These are phyloP conservation scores for Perizoma affinitatum DNA, from an alignment of 2,888 invertebrate species.

Conservation along the genomic window DNA sequence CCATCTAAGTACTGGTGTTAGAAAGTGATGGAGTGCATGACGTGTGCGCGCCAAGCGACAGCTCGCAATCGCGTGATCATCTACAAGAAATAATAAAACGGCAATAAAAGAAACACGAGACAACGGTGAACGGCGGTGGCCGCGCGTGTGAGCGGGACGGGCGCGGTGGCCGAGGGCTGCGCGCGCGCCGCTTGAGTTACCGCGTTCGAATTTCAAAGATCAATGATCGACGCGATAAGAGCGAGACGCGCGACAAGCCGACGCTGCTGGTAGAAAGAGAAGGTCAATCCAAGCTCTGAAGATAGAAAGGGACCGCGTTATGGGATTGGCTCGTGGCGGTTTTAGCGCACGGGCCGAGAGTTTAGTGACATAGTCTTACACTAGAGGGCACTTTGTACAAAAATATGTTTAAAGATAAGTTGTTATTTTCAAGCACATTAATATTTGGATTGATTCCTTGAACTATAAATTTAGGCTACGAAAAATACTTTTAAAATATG, in stretches of 20 bases:
- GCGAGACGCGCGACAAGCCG: constrained; percentile 64
- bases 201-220: constrained; percentile 82
- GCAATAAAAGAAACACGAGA: constrained; percentile 83
- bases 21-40: constrained; percentile 64
- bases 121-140: constrained; percentile 64
- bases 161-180: constrained; percentile 65
- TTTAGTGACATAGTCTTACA: constrained; percentile 36
- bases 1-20: constrained; percentile 19
- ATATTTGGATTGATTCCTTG: too few species aligned
- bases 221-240: constrained; percentile 82
- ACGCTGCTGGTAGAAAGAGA: constrained; percentile 55
- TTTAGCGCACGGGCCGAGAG: constrained; percentile 56
- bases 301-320: constrained; percentile 52
- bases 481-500: too few species aligned
- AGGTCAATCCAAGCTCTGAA: constrained; percentile 31
- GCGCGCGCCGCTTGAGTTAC: constrained; percentile 80
- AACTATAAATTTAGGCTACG: too few species aligned
- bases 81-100: constrained; percentile 85
- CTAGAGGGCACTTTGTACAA: constrained; percentile 65
- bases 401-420: too few species aligned
- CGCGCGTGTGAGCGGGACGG: constrained; percentile 72
- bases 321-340: constrained; percentile 74
- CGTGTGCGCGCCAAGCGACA: constrained; percentile 83
- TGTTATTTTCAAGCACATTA: too few species aligned
- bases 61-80: constrained; percentile 84